phyloP scores from a whole-genome alignment of 2,888 invertebrate genomes.

The Dioctria linearis region DNA sequence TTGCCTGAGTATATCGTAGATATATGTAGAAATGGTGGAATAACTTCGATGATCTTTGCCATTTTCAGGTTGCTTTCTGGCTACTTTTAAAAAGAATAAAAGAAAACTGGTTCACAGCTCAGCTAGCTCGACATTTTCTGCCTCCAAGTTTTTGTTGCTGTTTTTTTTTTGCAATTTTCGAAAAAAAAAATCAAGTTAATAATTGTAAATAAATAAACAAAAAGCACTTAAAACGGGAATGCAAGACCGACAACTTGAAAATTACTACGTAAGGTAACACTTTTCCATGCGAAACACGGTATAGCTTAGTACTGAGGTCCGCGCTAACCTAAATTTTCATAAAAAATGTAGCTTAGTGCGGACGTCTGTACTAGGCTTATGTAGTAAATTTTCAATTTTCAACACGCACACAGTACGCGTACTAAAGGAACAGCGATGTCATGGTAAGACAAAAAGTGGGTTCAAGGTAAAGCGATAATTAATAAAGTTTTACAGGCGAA shows the following conservation, averaged over 20 bases:
- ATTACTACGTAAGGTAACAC: no score
- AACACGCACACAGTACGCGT: no score
- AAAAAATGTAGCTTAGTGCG: no score
- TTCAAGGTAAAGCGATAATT: no score
- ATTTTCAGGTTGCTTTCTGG: background rate
- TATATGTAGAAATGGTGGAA: background rate
- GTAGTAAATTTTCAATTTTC: no score
- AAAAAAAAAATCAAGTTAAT: background rate
- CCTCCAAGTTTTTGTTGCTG: conserved; percentile 53
- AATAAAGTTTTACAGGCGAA: no score
- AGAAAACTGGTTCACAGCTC: conserved; percentile 50
- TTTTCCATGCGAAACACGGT: no score
- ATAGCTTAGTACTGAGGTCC: no score
- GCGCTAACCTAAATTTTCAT: no score
- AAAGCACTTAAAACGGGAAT: background rate
- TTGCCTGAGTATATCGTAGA: background rate
- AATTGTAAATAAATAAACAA: background rate
- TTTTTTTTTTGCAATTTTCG: background rate
- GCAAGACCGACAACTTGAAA: conserved; percentile 1
- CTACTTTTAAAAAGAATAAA: conserved; percentile 16
- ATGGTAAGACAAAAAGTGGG: no score
- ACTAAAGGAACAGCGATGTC: no score
- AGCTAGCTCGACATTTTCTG: conserved; percentile 56
- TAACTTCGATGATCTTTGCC: background rate
- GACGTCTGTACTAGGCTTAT: no score